Conservation (phyloP, 2,113 vertebrate species). For the Isurus oxyrinchus region DNA sequence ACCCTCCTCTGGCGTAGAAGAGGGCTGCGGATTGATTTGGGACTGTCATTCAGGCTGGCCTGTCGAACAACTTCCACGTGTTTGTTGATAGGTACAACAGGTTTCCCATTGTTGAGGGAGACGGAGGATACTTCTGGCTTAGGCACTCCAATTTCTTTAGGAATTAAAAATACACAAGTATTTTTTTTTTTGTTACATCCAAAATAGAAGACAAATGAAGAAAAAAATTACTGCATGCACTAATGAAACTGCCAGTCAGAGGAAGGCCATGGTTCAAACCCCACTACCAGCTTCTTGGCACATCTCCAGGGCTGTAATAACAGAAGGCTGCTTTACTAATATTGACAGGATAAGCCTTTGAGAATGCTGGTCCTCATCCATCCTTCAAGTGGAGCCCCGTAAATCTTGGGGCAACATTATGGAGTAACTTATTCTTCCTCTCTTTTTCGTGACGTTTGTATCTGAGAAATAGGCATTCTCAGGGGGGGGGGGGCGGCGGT, state of each 20-base stretch:
- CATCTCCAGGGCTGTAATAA: not conserved
- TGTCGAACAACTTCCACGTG: constrained; percentile 54
- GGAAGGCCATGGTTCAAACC: not conserved
- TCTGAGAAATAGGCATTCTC: not conserved
- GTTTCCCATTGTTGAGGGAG: constrained; percentile 47
- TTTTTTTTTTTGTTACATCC: not conserved
- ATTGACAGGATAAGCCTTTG: not conserved
- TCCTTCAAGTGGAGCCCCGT: not conserved
- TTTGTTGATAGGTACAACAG: constrained; percentile 46
- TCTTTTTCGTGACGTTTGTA: not conserved
- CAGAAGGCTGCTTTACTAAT: not conserved
- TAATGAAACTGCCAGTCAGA: not conserved
- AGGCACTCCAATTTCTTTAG: constrained; percentile 52
- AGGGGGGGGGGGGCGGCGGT: no score
- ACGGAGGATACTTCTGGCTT: constrained; percentile 49
- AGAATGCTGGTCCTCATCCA: not conserved
- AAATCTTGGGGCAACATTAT: not conserved
- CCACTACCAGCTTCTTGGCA: not conserved
- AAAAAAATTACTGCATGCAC: not conserved
- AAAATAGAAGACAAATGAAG: not conserved
- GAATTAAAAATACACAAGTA: constrained; percentile 42
- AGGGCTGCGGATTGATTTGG: constrained; percentile 65
- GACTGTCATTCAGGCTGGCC: constrained; percentile 59
- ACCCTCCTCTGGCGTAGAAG: constrained; percentile 74
- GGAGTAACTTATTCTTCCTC: not conserved